phyloP scores from a whole-genome alignment of 2,113 vertebrate species.

The Propithecus coquereli region DNA sequence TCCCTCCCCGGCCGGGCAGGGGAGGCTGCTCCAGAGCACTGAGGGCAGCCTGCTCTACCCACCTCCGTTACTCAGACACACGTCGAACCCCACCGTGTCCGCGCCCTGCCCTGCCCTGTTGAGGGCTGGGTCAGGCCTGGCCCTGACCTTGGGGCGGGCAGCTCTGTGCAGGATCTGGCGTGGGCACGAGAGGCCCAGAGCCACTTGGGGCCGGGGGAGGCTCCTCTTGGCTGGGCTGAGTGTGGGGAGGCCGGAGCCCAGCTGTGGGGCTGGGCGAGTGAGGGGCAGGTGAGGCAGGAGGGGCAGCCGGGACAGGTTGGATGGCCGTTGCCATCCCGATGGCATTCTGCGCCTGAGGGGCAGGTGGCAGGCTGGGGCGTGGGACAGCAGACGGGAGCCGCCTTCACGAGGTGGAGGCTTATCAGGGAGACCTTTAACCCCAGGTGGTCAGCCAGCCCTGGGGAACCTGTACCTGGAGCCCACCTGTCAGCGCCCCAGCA shows the following conservation, averaged over 20 bases:
- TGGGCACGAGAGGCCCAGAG: too few species aligned
- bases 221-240: too few species aligned
- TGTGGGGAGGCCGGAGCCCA: too few species aligned
- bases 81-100: not conserved
- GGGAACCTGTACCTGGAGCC: not conserved
- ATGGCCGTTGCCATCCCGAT: not conserved
- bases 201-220: not conserved
- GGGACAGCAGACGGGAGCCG: not conserved
- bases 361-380: too few species aligned
- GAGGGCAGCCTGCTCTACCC: fast-evolving
- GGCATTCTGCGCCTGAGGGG: not conserved
- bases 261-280: not conserved
- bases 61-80: fast-evolving
- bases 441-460: not conserved
- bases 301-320: not conserved
- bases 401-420: not conserved
- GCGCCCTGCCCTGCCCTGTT: fast-evolving
- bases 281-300: not conserved
- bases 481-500: not conserved
- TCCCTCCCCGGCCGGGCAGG: fast-evolving
- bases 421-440: not conserved
- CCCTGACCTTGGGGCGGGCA: not conserved
- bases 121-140: not conserved
- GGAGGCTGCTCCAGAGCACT: fast-evolving
- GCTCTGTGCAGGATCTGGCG: not conserved